These are phyloP conservation scores for Microcebus lehilahytsara DNA, from an alignment of 2,113 vertebrate genomes.

Conservation along the genomic window DNA sequence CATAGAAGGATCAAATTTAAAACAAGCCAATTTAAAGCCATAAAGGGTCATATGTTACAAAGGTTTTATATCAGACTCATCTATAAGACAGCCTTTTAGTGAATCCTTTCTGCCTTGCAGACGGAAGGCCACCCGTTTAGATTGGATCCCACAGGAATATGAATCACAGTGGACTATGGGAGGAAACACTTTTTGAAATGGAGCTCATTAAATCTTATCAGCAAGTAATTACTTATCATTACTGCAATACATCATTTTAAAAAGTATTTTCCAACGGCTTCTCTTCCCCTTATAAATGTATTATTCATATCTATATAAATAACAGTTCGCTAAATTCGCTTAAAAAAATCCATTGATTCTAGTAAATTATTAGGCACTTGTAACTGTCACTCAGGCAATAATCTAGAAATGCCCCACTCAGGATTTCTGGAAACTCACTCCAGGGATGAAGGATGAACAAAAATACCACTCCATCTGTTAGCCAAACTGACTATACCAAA, in stretches of 20 bases:
- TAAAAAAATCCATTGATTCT: slow-evolving; percentile 76
- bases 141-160: background rate
- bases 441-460: slow-evolving; percentile 72
- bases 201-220: slow-evolving; percentile 55
- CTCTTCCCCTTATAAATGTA: slow-evolving; percentile 60
- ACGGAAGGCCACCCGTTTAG: background rate
- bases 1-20: background rate
- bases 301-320: slow-evolving; percentile 70
- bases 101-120: background rate
- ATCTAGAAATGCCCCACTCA: slow-evolving; percentile 74
- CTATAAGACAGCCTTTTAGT: background rate
- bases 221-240: slow-evolving; percentile 75
- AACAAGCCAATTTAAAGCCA: slow-evolving; percentile 9
- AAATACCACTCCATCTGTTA: slow-evolving; percentile 84
- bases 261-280: slow-evolving; percentile 57
- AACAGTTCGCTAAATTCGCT: slow-evolving; percentile 67
- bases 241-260: slow-evolving; percentile 62
- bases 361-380: slow-evolving; percentile 84
- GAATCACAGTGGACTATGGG: background rate
- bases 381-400: slow-evolving; percentile 79
- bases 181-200: slow-evolving; percentile 32
- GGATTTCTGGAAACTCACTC: slow-evolving; percentile 76
- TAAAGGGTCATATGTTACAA: background rate
- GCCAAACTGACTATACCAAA: slow-evolving; percentile 79
- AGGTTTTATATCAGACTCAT: background rate